Base-by-base conservation (phyloP, 1,140 invertebrate genomes). In the Latrodectus geometricus region DNA sequence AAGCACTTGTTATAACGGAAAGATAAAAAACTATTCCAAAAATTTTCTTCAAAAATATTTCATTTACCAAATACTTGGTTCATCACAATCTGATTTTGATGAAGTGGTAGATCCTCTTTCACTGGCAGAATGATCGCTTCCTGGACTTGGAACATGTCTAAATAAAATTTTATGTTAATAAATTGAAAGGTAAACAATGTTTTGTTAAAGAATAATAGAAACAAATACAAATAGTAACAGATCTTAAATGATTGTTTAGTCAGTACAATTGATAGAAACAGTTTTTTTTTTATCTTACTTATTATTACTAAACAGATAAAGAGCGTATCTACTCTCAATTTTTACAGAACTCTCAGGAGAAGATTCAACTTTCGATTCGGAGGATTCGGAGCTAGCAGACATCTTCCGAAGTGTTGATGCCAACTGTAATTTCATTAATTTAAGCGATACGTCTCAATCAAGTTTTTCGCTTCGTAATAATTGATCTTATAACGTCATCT, bases 371-470 rank as follows among this genome's bases (percentile, higher is more conserved):
- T 75, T 83, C 23, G 54, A 15, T 21, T 83, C 80, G 12, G 80
- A 50, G 14, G 80, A 83, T 49, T 83, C 72, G 35, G 80, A 83
- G 52, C 80, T 83, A 83, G 80, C 80, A 83, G 80, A 83, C 80
- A 83, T 83, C 52, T 83, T 83, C 23, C 48, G 48, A 74, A 48
- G 14, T n/a, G 12, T 12, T 74, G 72, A 11, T 74, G 72, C 72
- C 72, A 74, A 23, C 68, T 23, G 12, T 20, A 4, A n/a, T 5
- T 35, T 35, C 35, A 35, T 35, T 35, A 35, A 35, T 35, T 35
- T 35, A 3, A 35, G 35, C 35, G 5, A 35, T 35, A 35, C 35
- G 1, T 5, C 35, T 35, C 35, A 5, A 35, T 35, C 35, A 35
- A 3, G 35, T 35, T 35, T 35, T 5, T 35, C n/a, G 9, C 15